Evolutionary conservation across 35 echinoderm and acorn worm species (phyloP).

Genomic region (Ophiothrix spiculata): DNA sequence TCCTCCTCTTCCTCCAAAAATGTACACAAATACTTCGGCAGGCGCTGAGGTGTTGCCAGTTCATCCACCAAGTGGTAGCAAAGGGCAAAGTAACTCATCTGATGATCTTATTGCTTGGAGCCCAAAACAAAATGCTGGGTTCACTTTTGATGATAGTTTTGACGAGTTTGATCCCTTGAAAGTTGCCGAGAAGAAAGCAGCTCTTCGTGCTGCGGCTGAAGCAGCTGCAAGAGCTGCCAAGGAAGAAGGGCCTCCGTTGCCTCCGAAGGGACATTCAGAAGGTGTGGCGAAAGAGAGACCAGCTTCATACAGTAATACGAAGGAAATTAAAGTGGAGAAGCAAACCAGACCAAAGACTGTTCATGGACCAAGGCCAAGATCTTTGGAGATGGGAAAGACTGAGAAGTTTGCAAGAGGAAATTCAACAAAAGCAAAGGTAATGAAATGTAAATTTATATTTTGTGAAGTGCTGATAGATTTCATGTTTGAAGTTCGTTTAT

Average conservation of each 20-base stretch:
- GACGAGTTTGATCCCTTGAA: conserved; percentile 72
- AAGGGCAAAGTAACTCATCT: neutral
- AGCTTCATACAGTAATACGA: neutral
- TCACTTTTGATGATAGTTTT: conserved; percentile 62
- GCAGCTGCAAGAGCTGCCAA: neutral
- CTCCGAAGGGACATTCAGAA: neutral
- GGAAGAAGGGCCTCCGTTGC: neutral
- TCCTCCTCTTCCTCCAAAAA: neutral
- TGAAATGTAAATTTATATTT: no score
- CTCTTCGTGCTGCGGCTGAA: neutral
- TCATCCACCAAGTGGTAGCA: neutral
- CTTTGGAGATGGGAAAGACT: neutral
- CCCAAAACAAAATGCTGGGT: conserved; percentile 5
- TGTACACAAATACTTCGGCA: neutral
- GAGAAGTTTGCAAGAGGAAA: neutral
- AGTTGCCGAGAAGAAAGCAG: neutral
- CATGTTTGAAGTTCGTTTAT: no score
- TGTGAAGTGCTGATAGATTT: no score
- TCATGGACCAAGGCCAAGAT: neutral
- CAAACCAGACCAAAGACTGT: neutral
- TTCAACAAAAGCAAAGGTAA: neutral
- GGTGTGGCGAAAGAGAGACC: neutral
- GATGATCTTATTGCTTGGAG: conserved; percentile 75
- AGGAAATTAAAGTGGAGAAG: neutral
- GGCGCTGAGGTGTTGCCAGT: neutral